Evolutionary conservation across 2,888 invertebrate species (phyloP), one percentile per base, ranked within the genome.

Genomic region (Eupithecia insigniata): DNA sequence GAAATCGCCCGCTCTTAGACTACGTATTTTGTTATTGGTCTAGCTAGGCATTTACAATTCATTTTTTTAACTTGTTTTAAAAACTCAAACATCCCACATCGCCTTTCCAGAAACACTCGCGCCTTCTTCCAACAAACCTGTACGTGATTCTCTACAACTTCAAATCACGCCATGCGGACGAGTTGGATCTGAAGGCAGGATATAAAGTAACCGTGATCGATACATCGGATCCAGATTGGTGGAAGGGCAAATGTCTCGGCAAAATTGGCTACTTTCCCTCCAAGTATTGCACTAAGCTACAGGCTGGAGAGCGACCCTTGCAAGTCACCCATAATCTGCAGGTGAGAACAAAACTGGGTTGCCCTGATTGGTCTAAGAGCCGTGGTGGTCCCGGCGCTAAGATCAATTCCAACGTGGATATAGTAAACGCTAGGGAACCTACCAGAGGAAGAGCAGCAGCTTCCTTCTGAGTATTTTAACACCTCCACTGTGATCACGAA

Each of bases 91-190:
- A 28, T 30, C 60, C 30, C 8, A 30, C 1, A 30, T 60, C 3
- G 26, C 14, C 26, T 55, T 83, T 90, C 67, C 95, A 97, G 97
- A 98, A 98, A 92, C 96, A 97, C 71, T 97, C 97, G 89, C 96
- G 98, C 66, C 95, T 98, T 61, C 95, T 98, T 73, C 98, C 98
- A 32, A 98, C 98, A 74, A 98, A 98, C 88, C 95, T 98, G 46
- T 99, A 98, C 92, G 99, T 99, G 74, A 98, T 98, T 66, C 95
- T 99, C 61, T 99, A 99, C 95, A 98, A 99, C 93, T 99, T 99
- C 91, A 98, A 98, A 86, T 98, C 98, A 0, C 96, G 99, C 72
- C 99, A 99, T 90, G 97, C 97, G 70, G 99, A 99, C 88, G 99
- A 99, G 88, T 93, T 99, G 82, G 99, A 99, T 87, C 95, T 99